Evolutionary conservation across 2,888 invertebrate genomes (phyloP), one percentile per base, ranked within the genome.

Genomic region (Tineola bisselliella): DNA sequence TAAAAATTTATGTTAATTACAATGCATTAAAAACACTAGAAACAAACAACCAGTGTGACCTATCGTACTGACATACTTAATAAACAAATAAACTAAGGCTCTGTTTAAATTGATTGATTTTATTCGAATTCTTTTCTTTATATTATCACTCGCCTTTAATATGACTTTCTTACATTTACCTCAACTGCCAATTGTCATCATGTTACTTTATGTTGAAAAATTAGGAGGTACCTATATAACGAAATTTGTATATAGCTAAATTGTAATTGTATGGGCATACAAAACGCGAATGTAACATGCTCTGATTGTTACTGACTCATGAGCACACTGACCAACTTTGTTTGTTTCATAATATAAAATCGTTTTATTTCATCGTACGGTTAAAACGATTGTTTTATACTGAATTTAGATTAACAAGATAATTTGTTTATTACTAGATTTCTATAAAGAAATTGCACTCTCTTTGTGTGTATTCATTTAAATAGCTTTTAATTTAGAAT

Each of bases 281-380:
- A 54, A 48, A 8, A 48, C 18, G 15, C 48, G 10, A 48, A 54
- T 25, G 54, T n/a, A 54, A 12, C 54, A 54, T 54, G 54, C 54
- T 54, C 54, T 54, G 54, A 54, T 54, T 54, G 25, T 18, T 18
- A 25, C 25, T 25, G 18, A 13, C 52, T 17, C 54, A 48, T 54
- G 25, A 54, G n/a, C 25, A 48, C 18, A 54, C 54, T 54, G 54
- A 54, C 54, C 54, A 54, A 54, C 54, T 54, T 54, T n/a, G 15
- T 48, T 48, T 18, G 15, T 48, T 48, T 48, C 48, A 48, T 48
- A 48, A 48, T 13, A 12, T 43, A n/a, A 43, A 48, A 48, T 48
- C 8, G 48, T 48, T 48, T 48, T 48, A 15, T 48, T 17, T 38
- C n/a, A 38, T 38, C n/a, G 38, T 38, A 38, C 38, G n/a, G 38